Evolutionary conservation across 37 sponge, comb jelly and placozoan species (phyloP).

Genomic region (Axinella damicornis): DNA sequence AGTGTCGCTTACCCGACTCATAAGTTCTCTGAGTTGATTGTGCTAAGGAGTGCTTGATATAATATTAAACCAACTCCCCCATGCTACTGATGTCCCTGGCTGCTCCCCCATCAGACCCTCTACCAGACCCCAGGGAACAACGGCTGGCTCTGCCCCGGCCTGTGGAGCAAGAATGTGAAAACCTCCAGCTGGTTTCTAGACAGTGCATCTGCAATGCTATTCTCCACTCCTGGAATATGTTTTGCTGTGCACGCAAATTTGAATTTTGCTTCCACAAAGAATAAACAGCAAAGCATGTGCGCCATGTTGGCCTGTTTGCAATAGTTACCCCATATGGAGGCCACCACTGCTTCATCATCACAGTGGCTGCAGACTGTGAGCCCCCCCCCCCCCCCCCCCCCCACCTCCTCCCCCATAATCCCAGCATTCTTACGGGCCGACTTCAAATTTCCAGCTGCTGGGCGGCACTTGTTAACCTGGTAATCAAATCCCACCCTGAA

Average conservation of each 20-base stretch:
- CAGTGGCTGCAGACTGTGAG: background rate
- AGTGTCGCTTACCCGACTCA: slow-evolving; percentile 14
- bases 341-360: slow-evolving; percentile 35
- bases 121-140: background rate
- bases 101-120: background rate
- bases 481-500: slow-evolving; percentile 33
- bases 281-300: slow-evolving; percentile 20
- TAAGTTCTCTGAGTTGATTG: slow-evolving; percentile 31
- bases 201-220: slow-evolving; percentile 45
- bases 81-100: slow-evolving; percentile 18
- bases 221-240: slow-evolving; percentile 43
- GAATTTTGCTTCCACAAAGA: slow-evolving; percentile 18
- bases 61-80: slow-evolving; percentile 31
- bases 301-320: slow-evolving; percentile 5
- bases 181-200: slow-evolving; percentile 31
- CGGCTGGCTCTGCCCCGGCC: background rate
- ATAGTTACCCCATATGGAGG: slow-evolving; percentile 20
- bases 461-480: background rate
- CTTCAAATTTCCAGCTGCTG: background rate
- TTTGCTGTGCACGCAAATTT: slow-evolving; percentile 12
- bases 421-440: background rate
- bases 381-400: slow-evolving; percentile 16
- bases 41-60: slow-evolving; percentile 23
- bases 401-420: slow-evolving; percentile 36
- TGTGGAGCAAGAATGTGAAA: background rate